Conservation (phyloP, 2,797 vertebrate species). For the Lateolabrax maculatus region DNA sequence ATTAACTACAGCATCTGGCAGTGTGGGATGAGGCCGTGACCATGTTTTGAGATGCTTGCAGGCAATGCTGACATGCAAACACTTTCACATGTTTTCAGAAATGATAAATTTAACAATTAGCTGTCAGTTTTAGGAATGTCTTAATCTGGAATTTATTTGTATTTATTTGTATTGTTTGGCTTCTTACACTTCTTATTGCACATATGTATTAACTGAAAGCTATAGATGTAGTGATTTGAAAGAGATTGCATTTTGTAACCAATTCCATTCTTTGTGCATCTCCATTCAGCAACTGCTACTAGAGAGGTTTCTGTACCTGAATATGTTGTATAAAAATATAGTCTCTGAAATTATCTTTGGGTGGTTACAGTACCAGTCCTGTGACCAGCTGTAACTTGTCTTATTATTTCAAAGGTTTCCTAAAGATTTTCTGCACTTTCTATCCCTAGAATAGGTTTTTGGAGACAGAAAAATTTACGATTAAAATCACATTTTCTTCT, state of each 20-base stretch:
- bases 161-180: neutral
- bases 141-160: neutral
- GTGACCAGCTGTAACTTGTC: neutral
- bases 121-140: slow-evolving; percentile 12
- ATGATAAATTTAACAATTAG: slow-evolving; percentile 28
- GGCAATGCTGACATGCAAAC: slow-evolving; percentile 4
- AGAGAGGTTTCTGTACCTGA: neutral
- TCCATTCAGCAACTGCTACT: neutral
- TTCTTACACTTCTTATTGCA: neutral
- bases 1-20: slow-evolving; percentile 63
- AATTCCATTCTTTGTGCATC: neutral
- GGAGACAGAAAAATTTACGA: neutral
- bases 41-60: slow-evolving; percentile 25
- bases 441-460: neutral
- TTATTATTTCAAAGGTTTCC: slow-evolving; percentile 13
- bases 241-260: neutral
- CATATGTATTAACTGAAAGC: slow-evolving; percentile 4
- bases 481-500: neutral
- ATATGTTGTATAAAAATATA: neutral
- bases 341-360: neutral
- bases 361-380: neutral
- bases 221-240: neutral
- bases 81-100: slow-evolving; percentile 7
- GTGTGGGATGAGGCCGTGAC: slow-evolving; percentile 53
- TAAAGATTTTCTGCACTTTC: slow-evolving; percentile 6